Base-by-base conservation (phyloP, 1,140 invertebrate species). In the Drepana arcuata region DNA sequence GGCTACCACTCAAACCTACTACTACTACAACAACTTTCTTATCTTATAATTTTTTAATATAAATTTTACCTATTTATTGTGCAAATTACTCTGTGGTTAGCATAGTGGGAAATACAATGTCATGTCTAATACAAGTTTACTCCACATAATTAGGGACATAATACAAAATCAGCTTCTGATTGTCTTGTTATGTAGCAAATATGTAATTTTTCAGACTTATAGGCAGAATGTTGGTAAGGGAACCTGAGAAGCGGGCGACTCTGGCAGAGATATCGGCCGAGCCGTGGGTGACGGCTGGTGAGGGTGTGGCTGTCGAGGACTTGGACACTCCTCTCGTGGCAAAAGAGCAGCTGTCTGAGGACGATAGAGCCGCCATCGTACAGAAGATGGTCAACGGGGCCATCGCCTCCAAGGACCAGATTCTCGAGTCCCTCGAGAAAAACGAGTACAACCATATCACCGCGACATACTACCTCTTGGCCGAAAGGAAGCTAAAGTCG, bases 381-480 rank as follows among this genome's bases (percentile, higher is more conserved):
- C 93, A 97, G 49, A 96, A 95, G 86, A 99, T 99, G 94, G 94
- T 98, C 11, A 95, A 95, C 74, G 96, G 95, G 48, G 92, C 91
- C 58, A 97, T 99, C 38, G 96, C 95, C 35, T 91, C 92, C 26
- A 95, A 96, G 83, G 96, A 98, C 69, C 91, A 97, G 80, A 97
- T 98, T 54, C 73, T 94, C 50, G 93, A 96, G 52, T 92, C 95
- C 35, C 82, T 99, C 45, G 95, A 98, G 65, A 94, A 92, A 69
- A 96, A 98, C 85, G 94, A 96, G 64, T 99, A 99, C 83, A 97
- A 98, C 84, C 95, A 99, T 79, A 93, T 99, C 51, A 98, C 97
- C 16, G 98, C 98, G 14, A 99, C 97, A 15, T 99, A 99, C 85
- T 99, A 96, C 85, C 85, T 99, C 52, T 84, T 99, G 44, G 97